These are phyloP conservation scores for Tyto alba DNA, from an alignment of 2,113 vertebrate species.

Conservation along the genomic window DNA sequence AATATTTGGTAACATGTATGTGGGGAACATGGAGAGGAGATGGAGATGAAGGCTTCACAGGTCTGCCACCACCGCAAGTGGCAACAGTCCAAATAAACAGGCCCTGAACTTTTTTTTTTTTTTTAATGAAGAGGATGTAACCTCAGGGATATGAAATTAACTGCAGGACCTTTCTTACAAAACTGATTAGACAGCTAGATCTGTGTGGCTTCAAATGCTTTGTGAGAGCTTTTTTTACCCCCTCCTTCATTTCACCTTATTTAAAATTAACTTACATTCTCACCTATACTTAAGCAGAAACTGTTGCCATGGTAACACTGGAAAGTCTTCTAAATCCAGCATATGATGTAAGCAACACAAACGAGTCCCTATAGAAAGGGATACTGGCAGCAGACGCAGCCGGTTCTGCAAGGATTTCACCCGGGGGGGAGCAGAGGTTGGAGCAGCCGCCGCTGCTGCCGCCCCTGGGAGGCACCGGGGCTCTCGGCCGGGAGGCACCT, in stretches of 20 bases:
- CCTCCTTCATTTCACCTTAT: constrained; percentile 35
- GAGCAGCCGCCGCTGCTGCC: not conserved
- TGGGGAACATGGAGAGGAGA: not conserved
- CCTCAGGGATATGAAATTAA: not conserved
- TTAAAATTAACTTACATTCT: constrained; percentile 72
- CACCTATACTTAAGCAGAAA: constrained; percentile 67
- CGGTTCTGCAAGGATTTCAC: not conserved
- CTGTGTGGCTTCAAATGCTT: not conserved
- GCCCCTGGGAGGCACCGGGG: accelerated
- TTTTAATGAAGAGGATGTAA: not conserved
- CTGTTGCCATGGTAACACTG: constrained; percentile 57
- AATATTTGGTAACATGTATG: accelerated
- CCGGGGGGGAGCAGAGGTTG: not conserved
- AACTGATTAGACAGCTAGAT: not conserved
- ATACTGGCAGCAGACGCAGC: not conserved
- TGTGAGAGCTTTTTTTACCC: not conserved
- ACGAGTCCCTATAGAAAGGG: not conserved
- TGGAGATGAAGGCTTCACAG: not conserved
- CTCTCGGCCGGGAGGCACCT: accelerated
- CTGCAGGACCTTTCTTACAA: not conserved
- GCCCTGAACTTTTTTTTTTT: not conserved
- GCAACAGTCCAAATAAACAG: not conserved
- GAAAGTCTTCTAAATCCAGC: constrained; percentile 51
- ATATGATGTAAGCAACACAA: constrained; percentile 29
- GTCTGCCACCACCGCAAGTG: not conserved